Conservation (phyloP, 2,113 vertebrate genomes). For the Pelusios castaneus region DNA sequence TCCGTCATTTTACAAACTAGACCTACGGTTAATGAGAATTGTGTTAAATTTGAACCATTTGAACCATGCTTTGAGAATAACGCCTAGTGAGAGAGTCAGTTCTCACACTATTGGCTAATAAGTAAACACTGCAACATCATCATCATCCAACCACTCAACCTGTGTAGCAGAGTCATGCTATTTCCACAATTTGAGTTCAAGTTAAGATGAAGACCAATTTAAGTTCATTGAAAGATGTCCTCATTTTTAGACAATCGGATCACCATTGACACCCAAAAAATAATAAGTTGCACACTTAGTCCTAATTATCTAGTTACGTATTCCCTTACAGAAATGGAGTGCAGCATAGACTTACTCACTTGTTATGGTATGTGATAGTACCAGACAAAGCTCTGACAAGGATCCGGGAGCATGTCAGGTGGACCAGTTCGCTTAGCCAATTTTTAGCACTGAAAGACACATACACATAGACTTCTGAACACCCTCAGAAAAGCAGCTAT, state of each 20-base stretch:
- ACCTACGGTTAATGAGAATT: neutral
- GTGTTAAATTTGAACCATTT: neutral
- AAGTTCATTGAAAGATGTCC: neutral
- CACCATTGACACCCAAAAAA: neutral
- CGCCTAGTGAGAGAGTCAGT: neutral
- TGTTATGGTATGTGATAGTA: slow-evolving; percentile 91
- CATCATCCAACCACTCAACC: neutral
- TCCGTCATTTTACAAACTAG: neutral
- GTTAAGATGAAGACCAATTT: neutral
- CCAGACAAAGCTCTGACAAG: slow-evolving; percentile 92
- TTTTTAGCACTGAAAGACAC: slow-evolving; percentile 81
- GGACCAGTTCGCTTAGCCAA: slow-evolving; percentile 90
- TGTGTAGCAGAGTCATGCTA: neutral
- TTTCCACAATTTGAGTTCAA: too few relatives aligned
- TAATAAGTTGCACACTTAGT: neutral
- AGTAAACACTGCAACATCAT: neutral
- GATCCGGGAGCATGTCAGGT: slow-evolving; percentile 93
- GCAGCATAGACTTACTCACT: slow-evolving; percentile 72
- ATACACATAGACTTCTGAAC: neutral
- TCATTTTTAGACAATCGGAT: neutral
- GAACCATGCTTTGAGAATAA: neutral
- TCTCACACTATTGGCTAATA: neutral
- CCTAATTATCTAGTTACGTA: neutral
- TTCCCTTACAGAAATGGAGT: neutral
- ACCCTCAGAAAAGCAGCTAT: neutral